Base-by-base conservation (phyloP, 2,113 vertebrate species). In the Catharus fuscescens region DNA sequence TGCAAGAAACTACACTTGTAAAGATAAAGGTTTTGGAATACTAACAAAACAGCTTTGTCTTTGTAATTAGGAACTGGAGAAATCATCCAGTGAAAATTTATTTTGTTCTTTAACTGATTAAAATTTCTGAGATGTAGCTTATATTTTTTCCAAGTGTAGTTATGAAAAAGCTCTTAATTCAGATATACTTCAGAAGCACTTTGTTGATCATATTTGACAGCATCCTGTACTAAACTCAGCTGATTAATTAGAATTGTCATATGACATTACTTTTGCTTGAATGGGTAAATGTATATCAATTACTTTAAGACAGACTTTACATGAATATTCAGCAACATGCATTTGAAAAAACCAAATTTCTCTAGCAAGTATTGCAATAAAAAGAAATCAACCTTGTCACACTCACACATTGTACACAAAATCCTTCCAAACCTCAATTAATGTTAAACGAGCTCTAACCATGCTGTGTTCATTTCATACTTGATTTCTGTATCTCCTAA, bases 161-260 rank as follows among this genome's bases (percentile, higher is more conserved):
- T 88, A 80, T 57, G 24, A 74, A 76, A 83, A 48, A 94, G 50
- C 14, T 38, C 36, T 88, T 93, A 50, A 77, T 47, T 47, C 60
- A 70, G 7, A 86, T 80, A 73, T 66, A 82, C 7, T 83, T 92
- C 71, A 73, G 42, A 82, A 83, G 14, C 38, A 70, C 9, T 86
- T 73, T 54, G 34, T 56, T 80, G 64, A 90, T 62, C 36, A 54
- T 54, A 61, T 93, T 86, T 95, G 80, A 73, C 72, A 74, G 69
- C 61, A 86, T 86, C 47, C 47, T 80, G 42, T 36, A 91, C 26
- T 86, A 90, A 88, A 78, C 14, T 85, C 60, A 71, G 29, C 10
- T 88, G 50, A 57, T 70, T 70, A 94, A 92, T 94, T 92, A 83
- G 29, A 86, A 83, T 62, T 87, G 57, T 48, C 82, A 81, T 14